Base-by-base conservation (phyloP, 2,113 vertebrate genomes). In the Thamnophis sirtalis region DNA sequence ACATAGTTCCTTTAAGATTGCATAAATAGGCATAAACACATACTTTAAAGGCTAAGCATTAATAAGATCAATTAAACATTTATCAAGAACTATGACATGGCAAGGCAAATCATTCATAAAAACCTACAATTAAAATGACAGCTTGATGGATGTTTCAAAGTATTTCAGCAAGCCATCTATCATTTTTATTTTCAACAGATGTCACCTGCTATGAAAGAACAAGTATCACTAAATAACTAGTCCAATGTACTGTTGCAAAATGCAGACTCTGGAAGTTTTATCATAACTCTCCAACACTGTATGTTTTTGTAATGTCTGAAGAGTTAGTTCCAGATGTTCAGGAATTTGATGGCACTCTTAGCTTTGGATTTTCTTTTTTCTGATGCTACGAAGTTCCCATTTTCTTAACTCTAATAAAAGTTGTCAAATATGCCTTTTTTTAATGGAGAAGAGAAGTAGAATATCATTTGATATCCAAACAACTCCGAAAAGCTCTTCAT, bases 51-150 rank as follows among this genome's bases (percentile, higher is more conserved):
- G 87, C 55, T 86, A 93, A 86, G 91, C 54, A 91, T 91, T 49
- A 85, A 63, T 63, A 89, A 89, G 51, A 55, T 80, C 49, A 93
- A 91, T 93, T 89, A 85, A 91, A 93, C 86, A 89, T 93, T 63
- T 85, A 91, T 89, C 90, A 86, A 48, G 21, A 48, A 89, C 48
- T 88, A n/a, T 86, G 90, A 85, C 86, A 58, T 4, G 38, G 49
- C 24, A 85, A 86, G 28, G 60, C 15, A 85, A 85, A 89, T 93
- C 86, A 58, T 58, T 93, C 68, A 91, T 33, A n/a, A 19, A 85
- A 88, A 26, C 50, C 33, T 43, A 33, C 49, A 80, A 21, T 9
- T 80, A 6, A 80, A 80, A 43, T 43, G 7, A 80, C 55, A 85
- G 90, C 49, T 60, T 91, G 50, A 89, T 43, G 60, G 38, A 28